Evolutionary conservation across 1,140 invertebrate species (phyloP).

Genomic region (Thaumatotibia leucotreta): DNA sequence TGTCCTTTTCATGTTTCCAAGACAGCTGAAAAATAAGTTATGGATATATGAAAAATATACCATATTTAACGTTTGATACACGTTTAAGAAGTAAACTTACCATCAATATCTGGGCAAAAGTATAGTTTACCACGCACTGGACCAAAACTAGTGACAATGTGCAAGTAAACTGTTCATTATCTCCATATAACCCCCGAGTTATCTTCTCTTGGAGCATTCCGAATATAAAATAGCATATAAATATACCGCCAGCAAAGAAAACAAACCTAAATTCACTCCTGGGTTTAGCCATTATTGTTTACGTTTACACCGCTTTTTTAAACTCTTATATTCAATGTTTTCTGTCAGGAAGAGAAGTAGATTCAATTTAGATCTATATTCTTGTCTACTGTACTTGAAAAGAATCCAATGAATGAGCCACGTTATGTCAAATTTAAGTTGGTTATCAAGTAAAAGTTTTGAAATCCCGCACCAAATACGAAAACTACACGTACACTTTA

Average conservation of each 20-base stretch:
- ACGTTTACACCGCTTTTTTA: not conserved
- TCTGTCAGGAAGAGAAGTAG: not conserved
- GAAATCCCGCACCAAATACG: not conserved
- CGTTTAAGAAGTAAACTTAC: conserved; percentile 39
- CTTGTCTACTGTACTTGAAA: not conserved
- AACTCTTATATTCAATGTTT: not conserved
- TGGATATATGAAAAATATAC: too few relatives aligned
- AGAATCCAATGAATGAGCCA: not conserved
- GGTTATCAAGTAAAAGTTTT: not conserved
- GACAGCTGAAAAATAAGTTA: conserved; percentile 46
- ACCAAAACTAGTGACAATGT: conserved; percentile 90
- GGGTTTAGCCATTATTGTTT: conserved; percentile 41
- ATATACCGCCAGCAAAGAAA: conserved; percentile 89
- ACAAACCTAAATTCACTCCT: conserved; percentile 77
- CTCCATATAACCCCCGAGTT: conserved; percentile 89
- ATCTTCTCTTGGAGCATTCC: conserved; percentile 96
- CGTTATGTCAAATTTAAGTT: not conserved
- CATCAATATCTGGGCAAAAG: conserved; percentile 88
- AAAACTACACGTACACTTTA: conserved; percentile 12
- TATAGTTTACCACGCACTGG: conserved; percentile 93
- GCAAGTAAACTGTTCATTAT: conserved; percentile 90
- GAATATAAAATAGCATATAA: conserved; percentile 94
- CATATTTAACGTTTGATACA: not conserved
- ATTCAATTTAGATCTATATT: not conserved
- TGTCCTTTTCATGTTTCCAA: conserved; percentile 77